phyloP scores from a whole-genome alignment of 2,797 vertebrate genomes.

The Hippocampus kuda region DNA sequence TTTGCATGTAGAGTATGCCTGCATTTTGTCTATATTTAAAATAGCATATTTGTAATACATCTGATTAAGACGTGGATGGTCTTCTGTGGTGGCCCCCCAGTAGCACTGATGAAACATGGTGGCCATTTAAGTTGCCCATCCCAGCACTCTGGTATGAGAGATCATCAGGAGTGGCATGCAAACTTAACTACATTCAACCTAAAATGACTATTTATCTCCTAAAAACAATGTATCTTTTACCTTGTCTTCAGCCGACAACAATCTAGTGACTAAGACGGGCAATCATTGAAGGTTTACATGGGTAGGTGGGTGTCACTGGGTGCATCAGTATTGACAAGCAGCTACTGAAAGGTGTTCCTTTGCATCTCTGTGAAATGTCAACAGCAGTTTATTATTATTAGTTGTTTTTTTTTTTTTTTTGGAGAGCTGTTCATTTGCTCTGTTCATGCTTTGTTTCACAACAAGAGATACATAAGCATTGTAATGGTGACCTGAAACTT shows the following conservation, averaged over 20 bases:
- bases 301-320: background rate
- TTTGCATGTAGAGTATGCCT: too few relatives aligned
- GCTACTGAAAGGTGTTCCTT: background rate
- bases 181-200: background rate
- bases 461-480: background rate
- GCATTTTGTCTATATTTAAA: too few relatives aligned
- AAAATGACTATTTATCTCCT: background rate
- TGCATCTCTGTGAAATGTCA: slow-evolving; percentile 46
- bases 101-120: too few relatives aligned
- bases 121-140: too few relatives aligned
- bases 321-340: slow-evolving; percentile 11
- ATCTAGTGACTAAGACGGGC: background rate
- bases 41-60: too few relatives aligned
- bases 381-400: slow-evolving; percentile 39
- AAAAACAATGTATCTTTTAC: background rate
- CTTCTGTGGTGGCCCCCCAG: too few relatives aligned
- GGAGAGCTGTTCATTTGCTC: slow-evolving; percentile 31
- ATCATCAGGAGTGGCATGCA: background rate
- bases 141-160: background rate
- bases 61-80: too few relatives aligned
- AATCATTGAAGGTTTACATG: background rate
- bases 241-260: background rate
- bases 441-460: slow-evolving; percentile 23
- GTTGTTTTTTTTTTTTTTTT: too few relatives aligned
- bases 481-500: background rate